phyloP scores from a whole-genome alignment of 2,888 invertebrate species.

The Nymphalis polychloros region DNA sequence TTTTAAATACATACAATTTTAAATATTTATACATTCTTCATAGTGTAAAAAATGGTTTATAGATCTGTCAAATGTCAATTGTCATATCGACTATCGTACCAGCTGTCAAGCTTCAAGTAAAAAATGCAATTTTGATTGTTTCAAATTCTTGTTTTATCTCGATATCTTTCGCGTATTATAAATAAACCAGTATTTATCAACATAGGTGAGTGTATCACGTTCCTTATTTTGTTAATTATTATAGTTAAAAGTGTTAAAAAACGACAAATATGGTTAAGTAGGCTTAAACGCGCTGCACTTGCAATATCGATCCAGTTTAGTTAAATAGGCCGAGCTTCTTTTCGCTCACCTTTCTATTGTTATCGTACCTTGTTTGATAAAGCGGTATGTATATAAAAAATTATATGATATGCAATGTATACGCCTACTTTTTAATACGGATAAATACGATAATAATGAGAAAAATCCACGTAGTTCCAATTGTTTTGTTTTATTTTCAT shows the following conservation, averaged over 20 bases:
- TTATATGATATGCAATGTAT: conserved; percentile 13
- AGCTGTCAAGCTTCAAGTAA: conserved; percentile 23
- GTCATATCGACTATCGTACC: conserved; percentile 26
- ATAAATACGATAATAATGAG: neutral
- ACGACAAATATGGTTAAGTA: neutral
- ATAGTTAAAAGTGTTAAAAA: neutral
- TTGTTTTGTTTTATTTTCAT: neutral
- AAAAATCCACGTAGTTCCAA: neutral
- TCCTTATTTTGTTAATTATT: neutral
- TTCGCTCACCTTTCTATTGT: conserved; percentile 35
- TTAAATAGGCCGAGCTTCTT: conserved; percentile 36
- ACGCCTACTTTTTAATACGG: conserved; percentile 25
- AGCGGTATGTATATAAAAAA: conserved; percentile 10
- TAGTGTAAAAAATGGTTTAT: neutral
- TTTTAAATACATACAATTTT: too few relatives aligned
- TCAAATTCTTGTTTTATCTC: conserved; percentile 22
- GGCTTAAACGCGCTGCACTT: conserved; percentile 30
- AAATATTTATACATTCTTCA: too few relatives aligned
- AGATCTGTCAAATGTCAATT: conserved; percentile 9
- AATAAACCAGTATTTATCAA: conserved; percentile 23
- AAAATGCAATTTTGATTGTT: conserved; percentile 28
- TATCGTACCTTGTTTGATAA: conserved; percentile 27
- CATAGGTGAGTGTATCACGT: conserved; percentile 17
- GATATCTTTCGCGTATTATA: conserved; percentile 8
- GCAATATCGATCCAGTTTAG: conserved; percentile 44